Evolutionary conservation across 2,888 invertebrate genomes (phyloP).

Genomic region (Saturnia pavonia): DNA sequence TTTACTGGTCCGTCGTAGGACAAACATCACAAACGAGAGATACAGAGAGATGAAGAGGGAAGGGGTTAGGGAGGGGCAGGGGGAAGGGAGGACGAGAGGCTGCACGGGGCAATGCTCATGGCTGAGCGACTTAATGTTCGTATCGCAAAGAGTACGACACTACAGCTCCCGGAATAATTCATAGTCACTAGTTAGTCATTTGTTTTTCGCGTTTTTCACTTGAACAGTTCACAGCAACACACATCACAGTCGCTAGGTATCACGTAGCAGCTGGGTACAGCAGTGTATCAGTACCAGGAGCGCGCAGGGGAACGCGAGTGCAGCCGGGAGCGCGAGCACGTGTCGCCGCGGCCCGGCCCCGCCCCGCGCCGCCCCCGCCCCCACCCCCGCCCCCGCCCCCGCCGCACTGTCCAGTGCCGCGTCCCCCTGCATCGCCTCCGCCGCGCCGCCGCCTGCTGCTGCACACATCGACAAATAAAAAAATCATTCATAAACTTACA

Average conservation of each 20-base stretch:
- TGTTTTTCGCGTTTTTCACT: background rate
- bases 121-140: background rate
- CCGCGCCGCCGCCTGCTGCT: constrained; percentile 52
- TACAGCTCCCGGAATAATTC: background rate
- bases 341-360: constrained; percentile 6
- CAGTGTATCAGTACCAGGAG: constrained; percentile 20
- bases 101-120: too few relatives aligned
- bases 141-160: background rate
- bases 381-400: constrained; percentile 86
- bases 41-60: background rate
- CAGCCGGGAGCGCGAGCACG: background rate
- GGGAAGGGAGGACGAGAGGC: too few relatives aligned
- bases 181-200: background rate
- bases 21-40: background rate
- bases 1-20: background rate
- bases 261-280: constrained; percentile 33
- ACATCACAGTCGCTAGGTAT: background rate
- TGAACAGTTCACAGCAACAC: background rate
- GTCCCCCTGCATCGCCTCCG: constrained; percentile 86
- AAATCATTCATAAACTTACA: too few relatives aligned
- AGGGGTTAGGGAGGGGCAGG: too few relatives aligned
- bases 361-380: constrained; percentile 36
- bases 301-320: background rate
- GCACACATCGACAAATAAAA: background rate
- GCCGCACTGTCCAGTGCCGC: constrained; percentile 64